Conservation (phyloP, 2,113 vertebrate genomes). For the Cryptotis parvus region DNA sequence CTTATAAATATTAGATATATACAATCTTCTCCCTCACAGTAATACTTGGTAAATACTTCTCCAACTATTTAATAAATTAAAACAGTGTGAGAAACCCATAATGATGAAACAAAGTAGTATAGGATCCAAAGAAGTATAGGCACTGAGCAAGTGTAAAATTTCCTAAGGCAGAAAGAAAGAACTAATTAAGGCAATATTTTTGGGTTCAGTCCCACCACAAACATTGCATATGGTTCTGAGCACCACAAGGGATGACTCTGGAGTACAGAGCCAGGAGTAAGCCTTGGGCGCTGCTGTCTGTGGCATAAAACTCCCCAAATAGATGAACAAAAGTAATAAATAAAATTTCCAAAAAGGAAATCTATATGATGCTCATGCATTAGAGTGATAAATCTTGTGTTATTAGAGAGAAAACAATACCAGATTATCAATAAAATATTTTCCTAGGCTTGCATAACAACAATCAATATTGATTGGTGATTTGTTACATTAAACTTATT, state of each 20-base stretch:
- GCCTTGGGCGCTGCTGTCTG: no score
- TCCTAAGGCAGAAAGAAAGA: no score
- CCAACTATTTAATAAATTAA: conserved; percentile 1
- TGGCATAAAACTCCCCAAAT: no score
- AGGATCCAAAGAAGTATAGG: background rate
- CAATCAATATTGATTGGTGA: background rate
- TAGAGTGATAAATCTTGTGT: background rate
- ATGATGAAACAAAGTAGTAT: background rate
- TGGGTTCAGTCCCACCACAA: no score
- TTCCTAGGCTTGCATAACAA: background rate
- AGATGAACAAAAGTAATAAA: no score
- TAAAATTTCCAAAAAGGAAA: no score
- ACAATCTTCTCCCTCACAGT: background rate
- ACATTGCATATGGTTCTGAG: no score
- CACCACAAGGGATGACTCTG: no score
- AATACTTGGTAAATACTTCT: background rate
- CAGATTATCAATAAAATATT: background rate
- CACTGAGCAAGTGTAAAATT: background rate
- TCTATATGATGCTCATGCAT: background rate
- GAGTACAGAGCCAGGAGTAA: no score
- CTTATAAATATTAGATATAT: background rate
- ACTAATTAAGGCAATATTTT: no score
- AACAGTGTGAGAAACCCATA: background rate
- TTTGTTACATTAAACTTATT: background rate
- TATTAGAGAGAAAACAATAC: background rate